Base-by-base conservation (phyloP, 2,113 vertebrate species). In the Periophthalmodon schlosseri region DNA sequence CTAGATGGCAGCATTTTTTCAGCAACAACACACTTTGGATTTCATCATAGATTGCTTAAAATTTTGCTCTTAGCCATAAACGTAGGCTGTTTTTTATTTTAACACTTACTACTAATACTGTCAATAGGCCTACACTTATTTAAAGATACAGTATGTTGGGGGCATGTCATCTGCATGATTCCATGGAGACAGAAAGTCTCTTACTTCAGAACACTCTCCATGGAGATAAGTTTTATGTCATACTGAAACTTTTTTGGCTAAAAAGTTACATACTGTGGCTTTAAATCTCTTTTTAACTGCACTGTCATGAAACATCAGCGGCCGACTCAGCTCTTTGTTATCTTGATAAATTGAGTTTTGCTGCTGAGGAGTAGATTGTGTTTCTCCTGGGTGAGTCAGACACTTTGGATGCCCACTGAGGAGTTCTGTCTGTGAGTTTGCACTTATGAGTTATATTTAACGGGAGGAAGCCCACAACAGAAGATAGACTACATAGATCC, bases 271-370 rank as follows among this genome's bases (percentile, higher is more conserved):
- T 82, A 65, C 39, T 3, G 73, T 21, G 3, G 56, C 60, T 73
- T 67, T 39, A 39, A 39, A 39, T 39, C 36, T 75, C 73, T 81
- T 82, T 79, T 72, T 73, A 87, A 81, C 72, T 86, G 88, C 87
- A 69, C 74, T 47, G 83, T 86, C 82, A 83, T 89, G 81, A 91
- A 82, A 82, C 79, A 73, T 78, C 76, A 64, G 74, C 73, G 86
- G 81, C 81, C 34, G 72, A 67, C 76, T 90, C 88, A 90, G 90
- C 91, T 88, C 78, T 72, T 84, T 78, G 65, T 75, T 47, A 74
- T 85, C 68, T 79, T 81, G 81, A 89, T 90, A 91, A 91, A 84
- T 92, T 80, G 64, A 78, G 74, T 87, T 75, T 66, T 78, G 21
- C 84, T 85, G 79, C 85, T 80, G 78, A 78, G 65, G 54, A 83